Evolutionary conservation across 2,888 invertebrate genomes (phyloP), one percentile per base, ranked within the genome.

Genomic region (Euclidia mi): DNA sequence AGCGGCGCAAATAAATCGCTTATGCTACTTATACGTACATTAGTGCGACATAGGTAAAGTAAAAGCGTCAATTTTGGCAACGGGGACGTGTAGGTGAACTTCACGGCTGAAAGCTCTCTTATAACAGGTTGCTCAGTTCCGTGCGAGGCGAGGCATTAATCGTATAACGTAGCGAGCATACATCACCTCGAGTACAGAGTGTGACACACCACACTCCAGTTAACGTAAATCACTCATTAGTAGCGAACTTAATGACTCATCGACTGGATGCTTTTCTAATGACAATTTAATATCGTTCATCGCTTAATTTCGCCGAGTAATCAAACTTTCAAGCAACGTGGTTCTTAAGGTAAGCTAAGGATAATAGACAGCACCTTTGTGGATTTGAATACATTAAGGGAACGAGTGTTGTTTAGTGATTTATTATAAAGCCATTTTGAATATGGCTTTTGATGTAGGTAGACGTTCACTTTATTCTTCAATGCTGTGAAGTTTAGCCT

Each of bases 161-260:
- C 81, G 80, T 68, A 59, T 70, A 63, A 64, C 73, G 71, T 75
- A 67, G 69, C 71, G 74, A 72, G 80, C 81, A 81, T 84, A 81
- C 71, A 81, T 84, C 85, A 84, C 79, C 79, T 79, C 72, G 74
- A 75, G 69, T 72, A 72, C 76, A 75, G 71, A 81, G 81, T 76
- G 82, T 82, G 81, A 85, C 87, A 82, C 76, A 73, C 72, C 87
- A 87, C 82, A 88, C 87, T 88, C 82, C 79, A 88, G 85, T 87
- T 86, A 84, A 82, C 88, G 78, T 87, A 88, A 87, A 90, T 91
- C 89, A 89, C 81, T 91, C 84, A 90, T 90, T 88, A 87, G 79
- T 81, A 79, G 79, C 79, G 71, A 80, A 84, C 80, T 85, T 91
- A 89, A 90, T 87, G 86, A 85, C 76, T 80, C 79, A 82, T 86